Evolutionary conservation across 1,140 invertebrate genomes (phyloP), one percentile per base, ranked within the genome.

Genomic region (Mercenaria mercenaria): DNA sequence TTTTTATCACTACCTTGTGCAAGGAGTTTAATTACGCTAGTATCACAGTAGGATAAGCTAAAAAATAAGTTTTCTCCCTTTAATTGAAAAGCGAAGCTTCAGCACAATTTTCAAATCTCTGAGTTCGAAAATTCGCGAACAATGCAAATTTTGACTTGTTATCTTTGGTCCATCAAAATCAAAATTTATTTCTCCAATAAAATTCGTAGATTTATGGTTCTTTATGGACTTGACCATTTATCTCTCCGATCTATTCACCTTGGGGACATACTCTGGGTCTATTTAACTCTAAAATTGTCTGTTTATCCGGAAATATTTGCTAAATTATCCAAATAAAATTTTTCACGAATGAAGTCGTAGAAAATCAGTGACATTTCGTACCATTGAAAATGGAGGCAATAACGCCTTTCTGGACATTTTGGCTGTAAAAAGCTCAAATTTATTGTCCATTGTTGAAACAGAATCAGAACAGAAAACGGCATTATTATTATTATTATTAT

Each of bases 131-230:
- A 20, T 59, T 23, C 52, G 52, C 23, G 52, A 29, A 64, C 59
- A 64, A 64, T 64, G 59, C 59, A 64, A 26, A 64, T 29, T 47
- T 56, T 79, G 47, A 59, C 76, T 79, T 56, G 18, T 79, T 79
- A 79, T 79, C 76, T 37, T 37, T 29, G 32, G 15, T 11, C 43
- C 32, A 34, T n/a, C 2, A 56, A 1, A n/a, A 23, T 52, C 23
- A 37, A 79, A 56, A 79, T 52, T 79, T 79, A 79, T 79, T 79
- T 34, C 47, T 41, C n/a, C 34, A 79, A 52, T 52, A 79, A 79
- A 79, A 34, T 23, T 37, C 23, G 23, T 10, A 39, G 76, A 79
- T 79, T 79, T 79, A 79, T 79, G 50, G 47, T 50, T 79, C 43
- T 50, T 20, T n/a, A 37, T 39, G 34, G 76, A 34, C 29, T 50